These are phyloP conservation scores for Cherax destructor DNA, from an alignment of 1,140 invertebrate genomes.

Conservation along the genomic window DNA sequence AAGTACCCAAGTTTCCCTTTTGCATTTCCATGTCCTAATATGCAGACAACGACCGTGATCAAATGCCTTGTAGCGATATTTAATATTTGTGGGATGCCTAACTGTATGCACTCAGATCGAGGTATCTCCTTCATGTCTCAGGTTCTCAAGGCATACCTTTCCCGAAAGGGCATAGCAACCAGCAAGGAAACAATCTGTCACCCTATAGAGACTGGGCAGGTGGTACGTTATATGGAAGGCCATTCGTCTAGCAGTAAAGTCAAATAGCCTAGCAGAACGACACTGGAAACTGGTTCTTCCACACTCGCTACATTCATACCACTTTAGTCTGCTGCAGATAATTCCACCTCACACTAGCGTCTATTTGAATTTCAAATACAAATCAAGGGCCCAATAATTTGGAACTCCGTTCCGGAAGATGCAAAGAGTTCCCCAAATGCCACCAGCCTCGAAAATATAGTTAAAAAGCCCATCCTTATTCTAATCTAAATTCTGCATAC, in stretches of 20 bases:
- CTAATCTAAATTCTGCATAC: constrained; percentile 19
- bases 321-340: constrained; percentile 57
- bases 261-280: neutral
- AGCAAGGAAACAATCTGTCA: constrained; percentile 14
- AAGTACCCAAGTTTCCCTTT: constrained; percentile 26
- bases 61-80: constrained; percentile 25
- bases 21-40: constrained; percentile 48
- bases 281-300: constrained; percentile 45
- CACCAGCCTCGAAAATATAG: no score
- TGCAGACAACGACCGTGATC: constrained; percentile 16
- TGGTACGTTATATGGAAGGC: constrained; percentile 69
- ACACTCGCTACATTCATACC: constrained; percentile 48
- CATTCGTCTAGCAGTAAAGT: constrained; percentile 53
- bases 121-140: constrained; percentile 37
- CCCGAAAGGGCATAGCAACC: constrained; percentile 10
- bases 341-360: constrained; percentile 54
- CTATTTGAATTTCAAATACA: constrained; percentile 40
- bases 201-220: constrained; percentile 27
- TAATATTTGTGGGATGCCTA: constrained; percentile 37
- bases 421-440: no score
- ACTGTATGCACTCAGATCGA: constrained; percentile 32
- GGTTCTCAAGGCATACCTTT: constrained; percentile 16
- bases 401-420: no score
- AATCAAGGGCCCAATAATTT: no score
- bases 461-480: neutral